Conservation (phyloP, 2,113 vertebrate genomes). For the Theristicus caerulescens region DNA sequence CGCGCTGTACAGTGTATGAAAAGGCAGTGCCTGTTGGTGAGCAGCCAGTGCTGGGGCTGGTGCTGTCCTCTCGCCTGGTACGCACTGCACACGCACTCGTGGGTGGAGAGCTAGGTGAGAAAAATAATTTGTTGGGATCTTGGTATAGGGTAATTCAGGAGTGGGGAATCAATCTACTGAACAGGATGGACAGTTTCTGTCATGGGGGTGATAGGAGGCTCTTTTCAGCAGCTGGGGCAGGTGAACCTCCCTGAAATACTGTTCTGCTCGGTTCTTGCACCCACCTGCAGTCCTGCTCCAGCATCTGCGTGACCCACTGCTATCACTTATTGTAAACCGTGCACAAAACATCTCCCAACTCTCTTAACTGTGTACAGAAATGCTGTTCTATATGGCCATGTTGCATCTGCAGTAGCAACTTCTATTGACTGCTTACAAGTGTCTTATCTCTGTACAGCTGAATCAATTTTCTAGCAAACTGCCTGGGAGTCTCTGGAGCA, state of each 20-base stretch:
- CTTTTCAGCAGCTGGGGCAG: background rate
- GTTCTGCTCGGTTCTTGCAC: background rate
- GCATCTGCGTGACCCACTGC: too few relatives aligned
- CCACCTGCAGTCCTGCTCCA: background rate
- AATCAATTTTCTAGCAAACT: background rate
- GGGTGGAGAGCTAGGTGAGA: background rate
- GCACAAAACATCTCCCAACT: fast-evolving
- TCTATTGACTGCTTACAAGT: background rate
- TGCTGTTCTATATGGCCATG: fast-evolving
- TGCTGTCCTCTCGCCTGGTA: too few relatives aligned
- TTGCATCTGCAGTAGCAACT: background rate
- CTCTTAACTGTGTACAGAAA: too few relatives aligned
- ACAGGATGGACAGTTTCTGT: background rate
- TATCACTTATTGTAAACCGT: fast-evolving
- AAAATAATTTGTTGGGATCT: background rate
- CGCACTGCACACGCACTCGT: fast-evolving
- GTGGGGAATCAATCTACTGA: too few relatives aligned
- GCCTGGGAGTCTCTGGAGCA: background rate
- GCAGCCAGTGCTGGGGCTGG: background rate
- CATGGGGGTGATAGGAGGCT: background rate
- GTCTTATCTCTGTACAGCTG: background rate
- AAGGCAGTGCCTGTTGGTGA: background rate
- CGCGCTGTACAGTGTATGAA: fast-evolving
- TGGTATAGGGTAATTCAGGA: background rate
- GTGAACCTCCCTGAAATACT: background rate